A percentile compares a stretch with the other conserved stretches of the same genome.
These are phyloP conservation scores for Hirtodrosophila trivittata DNA, from an alignment of 2,888 invertebrate species.

Conservation along the genomic window DNA sequence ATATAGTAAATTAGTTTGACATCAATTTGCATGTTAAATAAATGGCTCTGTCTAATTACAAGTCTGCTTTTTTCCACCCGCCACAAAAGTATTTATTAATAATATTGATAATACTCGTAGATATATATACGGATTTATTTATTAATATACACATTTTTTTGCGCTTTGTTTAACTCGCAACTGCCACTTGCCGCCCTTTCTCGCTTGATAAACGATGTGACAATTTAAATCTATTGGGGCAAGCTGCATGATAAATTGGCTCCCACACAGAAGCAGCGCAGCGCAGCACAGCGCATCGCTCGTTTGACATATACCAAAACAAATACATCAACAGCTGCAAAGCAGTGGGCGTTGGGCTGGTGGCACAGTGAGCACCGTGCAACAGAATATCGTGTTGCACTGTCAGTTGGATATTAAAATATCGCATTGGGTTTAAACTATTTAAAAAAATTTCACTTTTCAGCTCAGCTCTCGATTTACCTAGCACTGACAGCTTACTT, in stretches of 20 bases:
- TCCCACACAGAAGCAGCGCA: constrained; percentile 27
- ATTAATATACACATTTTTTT: constrained; percentile 25
- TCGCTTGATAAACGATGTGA: constrained; percentile 75
- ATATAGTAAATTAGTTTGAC: constrained; percentile 32
- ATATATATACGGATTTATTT: constrained; percentile 28
- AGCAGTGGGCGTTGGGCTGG: constrained; percentile 8
- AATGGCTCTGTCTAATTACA: constrained; percentile 20
- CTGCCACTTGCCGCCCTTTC: constrained; percentile 12
- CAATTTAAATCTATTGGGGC: constrained; percentile 79
- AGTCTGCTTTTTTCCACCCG: not conserved
- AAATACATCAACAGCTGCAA: constrained; percentile 42
- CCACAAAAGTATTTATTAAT: not conserved
- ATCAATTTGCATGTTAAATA: constrained; percentile 20
- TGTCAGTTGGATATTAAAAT: constrained; percentile 65
- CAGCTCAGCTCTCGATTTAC: not conserved
- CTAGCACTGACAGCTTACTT: no score
- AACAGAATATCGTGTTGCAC: constrained; percentile 49
- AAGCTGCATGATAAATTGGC: constrained; percentile 67
- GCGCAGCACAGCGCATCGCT: constrained; percentile 8
- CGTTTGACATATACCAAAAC: constrained; percentile 50
- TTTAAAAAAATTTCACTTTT: constrained; percentile 38
- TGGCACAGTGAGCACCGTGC: constrained; percentile 15
- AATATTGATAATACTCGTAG: constrained; percentile 4
- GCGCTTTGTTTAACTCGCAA: constrained; percentile 1
- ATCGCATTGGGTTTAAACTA: constrained; percentile 32